These are phyloP conservation scores for Diprion similis DNA, from an alignment of 1,140 invertebrate genomes.

Conservation along the genomic window DNA sequence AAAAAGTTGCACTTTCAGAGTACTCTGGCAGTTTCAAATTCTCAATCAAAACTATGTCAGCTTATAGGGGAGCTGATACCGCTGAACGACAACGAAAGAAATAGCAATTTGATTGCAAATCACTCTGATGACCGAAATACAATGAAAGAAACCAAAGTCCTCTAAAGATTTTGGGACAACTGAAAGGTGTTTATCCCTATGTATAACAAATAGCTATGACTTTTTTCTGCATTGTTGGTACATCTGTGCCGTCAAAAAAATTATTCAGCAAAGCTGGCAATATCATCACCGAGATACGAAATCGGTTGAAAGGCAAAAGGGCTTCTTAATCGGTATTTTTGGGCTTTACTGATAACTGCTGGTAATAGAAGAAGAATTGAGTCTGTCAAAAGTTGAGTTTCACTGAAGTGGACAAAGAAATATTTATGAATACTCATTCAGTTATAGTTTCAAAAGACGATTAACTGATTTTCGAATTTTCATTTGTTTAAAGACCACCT, in stretches of 20 bases:
- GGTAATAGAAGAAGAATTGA: conserved; percentile 14
- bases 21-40: background rate
- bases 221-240: conserved; percentile 32
- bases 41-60: background rate
- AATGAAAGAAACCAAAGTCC: conserved; percentile 15
- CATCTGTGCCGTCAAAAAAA: conserved; percentile 40
- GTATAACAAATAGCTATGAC: conserved; percentile 31
- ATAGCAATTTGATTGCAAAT: conserved; percentile 9
- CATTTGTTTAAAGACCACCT: background rate
- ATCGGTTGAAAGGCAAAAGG: conserved; percentile 14
- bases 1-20: conserved; percentile 35
- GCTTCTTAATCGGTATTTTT: conserved; percentile 17
- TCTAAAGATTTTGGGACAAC: conserved; percentile 30
- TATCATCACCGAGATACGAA: conserved; percentile 15
- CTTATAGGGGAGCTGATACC: conserved; percentile 2
- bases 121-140: background rate
- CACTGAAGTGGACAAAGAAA: background rate
- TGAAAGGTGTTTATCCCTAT: conserved; percentile 32
- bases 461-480: background rate
- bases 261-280: conserved; percentile 34
- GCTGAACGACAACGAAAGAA: background rate
- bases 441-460: background rate
- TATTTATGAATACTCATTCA: background rate
- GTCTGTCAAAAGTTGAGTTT: too few relatives aligned
- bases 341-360: conserved; percentile 13